phyloP scores from a whole-genome alignment of 2,113 vertebrate genomes.

The Neolamprologus ventralis region DNA sequence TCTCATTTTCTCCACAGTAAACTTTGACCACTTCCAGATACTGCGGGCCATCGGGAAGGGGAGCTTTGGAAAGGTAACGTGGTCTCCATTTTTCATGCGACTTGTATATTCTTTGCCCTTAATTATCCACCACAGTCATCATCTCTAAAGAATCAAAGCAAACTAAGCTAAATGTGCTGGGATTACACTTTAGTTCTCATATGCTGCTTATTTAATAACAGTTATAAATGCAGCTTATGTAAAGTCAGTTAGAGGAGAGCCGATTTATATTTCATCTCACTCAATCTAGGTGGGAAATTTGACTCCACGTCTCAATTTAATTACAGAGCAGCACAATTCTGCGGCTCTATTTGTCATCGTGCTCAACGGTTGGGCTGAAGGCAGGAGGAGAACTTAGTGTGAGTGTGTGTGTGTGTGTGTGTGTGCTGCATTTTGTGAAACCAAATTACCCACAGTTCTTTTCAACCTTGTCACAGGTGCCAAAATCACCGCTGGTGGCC shows the following conservation, averaged over 20 bases:
- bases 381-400: not conserved
- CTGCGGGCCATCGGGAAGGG: constrained; percentile 76
- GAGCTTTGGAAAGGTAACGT: constrained; percentile 76
- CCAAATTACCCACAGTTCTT: not conserved
- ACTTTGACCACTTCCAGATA: constrained; percentile 81
- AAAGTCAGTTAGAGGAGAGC: not conserved
- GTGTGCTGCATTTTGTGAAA: not conserved
- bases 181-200: constrained; percentile 32
- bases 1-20: constrained; percentile 62
- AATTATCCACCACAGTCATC: constrained; percentile 12
- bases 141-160: not conserved
- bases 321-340: constrained; percentile 11
- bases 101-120: not conserved
- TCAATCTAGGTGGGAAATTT: constrained; percentile 23
- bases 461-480: not conserved
- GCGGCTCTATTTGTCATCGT: not conserved
- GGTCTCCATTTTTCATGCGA: not conserved
- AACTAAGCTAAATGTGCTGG: not conserved
- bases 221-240: not conserved
- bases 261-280: constrained; percentile 18
- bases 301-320: constrained; percentile 31
- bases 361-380: not conserved
- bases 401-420: not conserved
- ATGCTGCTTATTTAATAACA: constrained; percentile 4
- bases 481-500: not conserved